phyloP scores from a whole-genome alignment of 37 sponge, comb jelly and placozoan species.

The Cliona cf. orientalis region DNA sequence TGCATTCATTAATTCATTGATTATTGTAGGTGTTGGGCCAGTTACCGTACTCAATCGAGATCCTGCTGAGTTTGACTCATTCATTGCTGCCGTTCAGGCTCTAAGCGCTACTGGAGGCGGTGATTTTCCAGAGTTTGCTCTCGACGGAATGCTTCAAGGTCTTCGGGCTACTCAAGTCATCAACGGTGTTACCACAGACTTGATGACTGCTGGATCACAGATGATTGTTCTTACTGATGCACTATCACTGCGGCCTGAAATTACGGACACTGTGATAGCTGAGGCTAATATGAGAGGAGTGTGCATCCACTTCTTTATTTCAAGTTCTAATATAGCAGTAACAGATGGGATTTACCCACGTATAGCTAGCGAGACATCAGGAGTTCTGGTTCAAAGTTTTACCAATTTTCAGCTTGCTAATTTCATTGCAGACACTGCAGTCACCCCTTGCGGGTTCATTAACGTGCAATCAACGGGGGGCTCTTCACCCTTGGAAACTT shows the following conservation, averaged over 20 bases:
- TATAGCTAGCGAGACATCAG: constrained; percentile 6
- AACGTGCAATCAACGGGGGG: too few species aligned
- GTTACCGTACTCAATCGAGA: not conserved
- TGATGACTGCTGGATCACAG: constrained; percentile 24
- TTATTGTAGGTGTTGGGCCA: constrained; percentile 39
- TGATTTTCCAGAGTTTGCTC: constrained; percentile 44
- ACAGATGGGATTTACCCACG: not conserved
- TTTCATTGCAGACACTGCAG: not conserved
- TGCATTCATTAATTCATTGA: too few species aligned
- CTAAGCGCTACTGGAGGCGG: constrained; percentile 46
- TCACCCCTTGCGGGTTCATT: not conserved
- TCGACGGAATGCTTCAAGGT: constrained; percentile 17
- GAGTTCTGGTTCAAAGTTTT: not conserved
- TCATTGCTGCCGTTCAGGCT: not conserved
- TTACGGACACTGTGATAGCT: constrained; percentile 5
- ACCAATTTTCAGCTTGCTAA: not conserved
- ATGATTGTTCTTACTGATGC: constrained; percentile 54
- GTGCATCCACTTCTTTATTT: constrained; percentile 38
- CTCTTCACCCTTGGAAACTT: not conserved
- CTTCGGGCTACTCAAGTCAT: not conserved
- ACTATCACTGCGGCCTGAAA: constrained; percentile 12
- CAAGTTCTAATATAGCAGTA: too few species aligned
- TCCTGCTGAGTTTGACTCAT: not conserved
- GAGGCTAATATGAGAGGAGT: not conserved
- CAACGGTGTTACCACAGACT: not conserved